These are phyloP conservation scores for Karalla daura DNA, from an alignment of 2,797 vertebrate species.

Conservation along the genomic window DNA sequence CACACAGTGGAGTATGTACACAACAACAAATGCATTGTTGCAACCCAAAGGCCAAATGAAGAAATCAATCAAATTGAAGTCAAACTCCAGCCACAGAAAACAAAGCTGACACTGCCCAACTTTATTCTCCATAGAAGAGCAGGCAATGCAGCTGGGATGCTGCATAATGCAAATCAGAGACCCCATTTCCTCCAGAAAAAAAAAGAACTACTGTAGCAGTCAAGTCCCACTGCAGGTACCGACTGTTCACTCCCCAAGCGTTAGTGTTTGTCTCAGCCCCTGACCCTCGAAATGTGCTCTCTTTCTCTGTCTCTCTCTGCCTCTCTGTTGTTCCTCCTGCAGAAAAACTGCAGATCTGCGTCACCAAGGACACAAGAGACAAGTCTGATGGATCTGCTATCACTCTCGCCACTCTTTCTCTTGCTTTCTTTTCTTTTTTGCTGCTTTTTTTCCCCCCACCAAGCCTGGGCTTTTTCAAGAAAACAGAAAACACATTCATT, in stretches of 20 bases:
- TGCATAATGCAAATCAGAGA: slow-evolving; percentile 63
- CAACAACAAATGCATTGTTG: not conserved
- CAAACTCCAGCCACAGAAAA: slow-evolving; percentile 13
- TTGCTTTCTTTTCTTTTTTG: slow-evolving; percentile 26
- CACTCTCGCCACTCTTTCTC: slow-evolving; percentile 17
- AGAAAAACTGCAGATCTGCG: slow-evolving; percentile 69
- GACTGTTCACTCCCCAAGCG: slow-evolving; percentile 49
- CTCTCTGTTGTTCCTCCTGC: slow-evolving; percentile 57
- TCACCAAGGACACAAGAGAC: slow-evolving; percentile 73
- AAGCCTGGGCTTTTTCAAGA: not conserved
- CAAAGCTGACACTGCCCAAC: slow-evolving; percentile 27
- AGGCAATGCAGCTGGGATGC: slow-evolving; percentile 43
- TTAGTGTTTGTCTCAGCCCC: slow-evolving; percentile 53
- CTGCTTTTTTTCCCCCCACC: slow-evolving; percentile 18
- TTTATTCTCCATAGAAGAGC: slow-evolving; percentile 42
- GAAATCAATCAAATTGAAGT: slow-evolving; percentile 13
- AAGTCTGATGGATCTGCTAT: slow-evolving; percentile 59
- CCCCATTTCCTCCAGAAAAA: slow-evolving; percentile 41
- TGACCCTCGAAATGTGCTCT: slow-evolving; percentile 60
- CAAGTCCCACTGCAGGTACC: slow-evolving; percentile 60
- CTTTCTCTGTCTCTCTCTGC: slow-evolving; percentile 12
- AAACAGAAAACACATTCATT: slow-evolving; percentile 3
- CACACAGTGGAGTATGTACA: not conserved
- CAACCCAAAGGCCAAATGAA: slow-evolving; percentile 26
- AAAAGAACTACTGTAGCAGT: slow-evolving; percentile 42